Evolutionary conservation across 2,888 invertebrate species (phyloP), one percentile per base, ranked within the genome.

Genomic region (Cremastinae sp.): DNA sequence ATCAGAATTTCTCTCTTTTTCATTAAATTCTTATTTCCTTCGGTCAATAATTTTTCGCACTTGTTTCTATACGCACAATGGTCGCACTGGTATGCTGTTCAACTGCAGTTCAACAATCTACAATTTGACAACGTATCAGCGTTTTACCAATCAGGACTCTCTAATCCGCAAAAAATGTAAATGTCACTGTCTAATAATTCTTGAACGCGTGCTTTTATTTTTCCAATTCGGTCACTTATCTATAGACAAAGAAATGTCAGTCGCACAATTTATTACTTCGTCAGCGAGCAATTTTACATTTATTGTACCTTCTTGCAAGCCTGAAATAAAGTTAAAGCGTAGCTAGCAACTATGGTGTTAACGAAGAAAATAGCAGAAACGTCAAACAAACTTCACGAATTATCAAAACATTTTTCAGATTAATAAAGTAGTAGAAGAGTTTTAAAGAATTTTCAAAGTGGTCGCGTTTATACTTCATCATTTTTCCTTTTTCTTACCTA

Each of bases 401-500:
- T 9, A 3, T 22, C 14, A 10, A 12, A 14, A 28, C 2, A 28
- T 2, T 28, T 28, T 28, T 28, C 2, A 28, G 28, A 28, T 28
- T 28, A 28, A 28, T 28, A 28, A 28, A 28, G 28, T 28, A 28
- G 28, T 28, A 28, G 2, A 28, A 28, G 5, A 28, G 28, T 28
- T 28, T 3, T 3, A 28, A 28, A 28, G 2, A 28, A 5, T 28
- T 5, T 28, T 28, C 28, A 28, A 28, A 28, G n/a, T n/a, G n/a
- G n/a, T n/a, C n/a, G n/a, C n/a, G n/a, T n/a, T n/a, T n/a, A n/a
- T n/a, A n/a, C n/a, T n/a, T n/a, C n/a, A n/a, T 10, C 34, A 22
- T n/a, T 47, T 41, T 16, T 9, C 12, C 14, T 20, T 34, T 16
- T 8, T 76, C 94, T 94, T 89, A 96, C 99, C 99, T 89, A 98